Base-by-base conservation (phyloP, 2,113 vertebrate genomes). In the Coptodon rendalli region DNA sequence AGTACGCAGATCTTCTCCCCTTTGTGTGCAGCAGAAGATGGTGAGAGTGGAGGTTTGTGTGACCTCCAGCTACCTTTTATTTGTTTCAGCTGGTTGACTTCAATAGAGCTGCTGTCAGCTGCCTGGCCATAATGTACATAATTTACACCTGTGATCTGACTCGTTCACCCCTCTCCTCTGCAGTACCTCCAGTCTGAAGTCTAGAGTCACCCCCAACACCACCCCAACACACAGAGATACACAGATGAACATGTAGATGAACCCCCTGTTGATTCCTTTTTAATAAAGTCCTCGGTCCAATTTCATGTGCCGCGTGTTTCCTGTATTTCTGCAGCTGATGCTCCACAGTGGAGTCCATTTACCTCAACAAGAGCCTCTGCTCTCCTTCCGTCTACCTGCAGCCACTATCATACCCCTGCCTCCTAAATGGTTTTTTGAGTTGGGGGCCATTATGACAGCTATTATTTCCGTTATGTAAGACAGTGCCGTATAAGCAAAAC, bases 41-140 rank as follows among this genome's bases (percentile, higher is more conserved):
- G 40, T 86, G 73, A 78, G 89, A 83, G 24, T 22, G 17, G 81
- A 91, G 86, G 81, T 93, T 84, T 61, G 17, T 6, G 63, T 94
- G 95, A 95, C 95, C 94, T 96, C 92, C 57, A 94, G 87, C 87
- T 76, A 90, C 83, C 89, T 95, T 94, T 93, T 91, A 95, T 95
- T 95, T 94, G 90, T 94, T 88, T 89, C 95, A 92, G 90, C 83
- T 91, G 92, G 93, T 93, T 93, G 86, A 93, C 89, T 94, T 85
- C 94, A 92, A 87, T 93, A 90, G 91, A 93, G 89, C 82, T 52
- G 87, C 87, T 94, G 90, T 91, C 93, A 92, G 90, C 56, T 6
- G 71, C n/a, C 45, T 12, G 80, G 50, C 87, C 54, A 24, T 91
- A 92, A 94, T 66, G 87, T 89, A 91, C 53, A 12, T 90, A 82